Conservation (phyloP, 2,888 invertebrate genomes). For the Pachydiplax longipennis region DNA sequence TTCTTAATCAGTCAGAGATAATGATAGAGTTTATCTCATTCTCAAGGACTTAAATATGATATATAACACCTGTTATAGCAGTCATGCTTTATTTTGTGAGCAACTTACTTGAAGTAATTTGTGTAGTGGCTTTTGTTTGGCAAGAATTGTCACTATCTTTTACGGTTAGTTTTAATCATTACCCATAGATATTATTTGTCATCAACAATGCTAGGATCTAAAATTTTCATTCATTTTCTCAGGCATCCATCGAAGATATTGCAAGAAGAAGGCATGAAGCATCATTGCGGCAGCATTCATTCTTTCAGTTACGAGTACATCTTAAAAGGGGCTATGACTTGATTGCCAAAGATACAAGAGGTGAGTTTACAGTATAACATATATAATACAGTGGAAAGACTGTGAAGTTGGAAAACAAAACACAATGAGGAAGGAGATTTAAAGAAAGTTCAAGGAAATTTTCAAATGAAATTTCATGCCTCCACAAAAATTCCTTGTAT, state of each 20-base stretch:
- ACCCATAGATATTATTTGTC: background rate
- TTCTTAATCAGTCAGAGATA: background rate
- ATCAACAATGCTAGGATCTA: background rate
- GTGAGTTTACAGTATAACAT: slow-evolving; percentile 65
- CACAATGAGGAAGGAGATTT: background rate
- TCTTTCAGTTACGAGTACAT: slow-evolving; percentile 90
- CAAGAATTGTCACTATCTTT: background rate
- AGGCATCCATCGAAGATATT: slow-evolving; percentile 7
- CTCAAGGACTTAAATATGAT: background rate
- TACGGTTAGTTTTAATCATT: background rate
- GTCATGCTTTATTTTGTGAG: background rate
- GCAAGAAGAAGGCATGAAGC: slow-evolving; percentile 70
- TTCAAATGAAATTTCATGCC: background rate
- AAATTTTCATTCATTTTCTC: background rate
- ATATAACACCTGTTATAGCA: background rate
- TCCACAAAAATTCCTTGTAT: background rate
- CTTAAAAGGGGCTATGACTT: slow-evolving; percentile 87
- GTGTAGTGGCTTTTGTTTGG: background rate
- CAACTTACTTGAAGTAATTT: background rate
- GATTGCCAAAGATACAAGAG: slow-evolving; percentile 93
- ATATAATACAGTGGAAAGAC: background rate
- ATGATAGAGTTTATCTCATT: background rate
- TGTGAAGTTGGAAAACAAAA: background rate
- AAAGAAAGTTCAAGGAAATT: background rate
- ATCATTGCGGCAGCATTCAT: slow-evolving; percentile 82